Evolutionary conservation across 2,113 vertebrate genomes (phyloP), one percentile per base, ranked within the genome.

Genomic region (Eidolon helvum): DNA sequence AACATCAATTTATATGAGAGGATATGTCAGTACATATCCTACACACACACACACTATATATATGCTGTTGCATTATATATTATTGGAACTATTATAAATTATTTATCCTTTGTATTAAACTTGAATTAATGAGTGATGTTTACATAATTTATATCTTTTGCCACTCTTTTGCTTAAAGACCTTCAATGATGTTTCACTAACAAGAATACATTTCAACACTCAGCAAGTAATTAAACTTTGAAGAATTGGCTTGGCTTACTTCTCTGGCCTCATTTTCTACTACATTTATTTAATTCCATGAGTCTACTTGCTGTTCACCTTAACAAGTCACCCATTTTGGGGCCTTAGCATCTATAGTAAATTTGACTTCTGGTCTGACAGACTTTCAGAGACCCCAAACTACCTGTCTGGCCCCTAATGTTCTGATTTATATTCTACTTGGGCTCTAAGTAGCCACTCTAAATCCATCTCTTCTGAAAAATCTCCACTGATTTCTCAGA

Each of bases 121-220:
- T 87, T 87, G 35, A 83, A 87, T 68, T 86, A 87, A 4, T 53
- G 12, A 65, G 7, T 79, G 21, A 40, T 48, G 1, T 92, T 83
- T 87, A 45, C 28, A 94, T 59, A 66, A 86, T 30, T 72, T 18
- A 48, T 86, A 55, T 10, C 0, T 68, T 90, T 65, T 68, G 21
- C 26, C 7, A 69, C 45, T 45, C 35, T 90, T 50, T 89, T 94
- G n/a, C 55, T 94, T 95, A 92, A 50, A 90, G 95, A 71, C 2
- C 35, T 90, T 95, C 71, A 83, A 11, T 90, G 40, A 50, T 22
- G 12, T 66, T 30, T 93, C 35, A 38, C 28, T 87, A 94, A 89
- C 12, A 97, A 87, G 50, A 87, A 50, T 82, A 74, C 57, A 74
- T 75, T 84, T 4, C 40, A 87, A 95, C 85, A 72, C 28, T 87